These are phyloP conservation scores for Drosophila vallismaia DNA, from an alignment of 2,888 invertebrate species.

Conservation along the genomic window DNA sequence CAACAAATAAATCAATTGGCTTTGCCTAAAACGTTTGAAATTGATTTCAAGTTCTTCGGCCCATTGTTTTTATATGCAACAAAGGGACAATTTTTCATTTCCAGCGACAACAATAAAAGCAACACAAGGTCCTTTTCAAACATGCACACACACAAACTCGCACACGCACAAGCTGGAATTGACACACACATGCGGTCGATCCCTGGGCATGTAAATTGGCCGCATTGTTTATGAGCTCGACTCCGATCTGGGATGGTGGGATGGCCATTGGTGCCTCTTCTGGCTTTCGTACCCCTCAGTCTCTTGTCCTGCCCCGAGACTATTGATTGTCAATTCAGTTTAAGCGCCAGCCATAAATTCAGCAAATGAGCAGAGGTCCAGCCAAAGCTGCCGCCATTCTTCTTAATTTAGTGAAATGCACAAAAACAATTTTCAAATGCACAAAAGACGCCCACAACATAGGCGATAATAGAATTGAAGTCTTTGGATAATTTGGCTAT, in stretches of 20 bases:
- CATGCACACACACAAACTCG: constrained; percentile 31
- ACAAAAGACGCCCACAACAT: constrained; percentile 22
- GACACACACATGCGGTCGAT: constrained; percentile 60
- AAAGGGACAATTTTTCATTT: constrained; percentile 78
- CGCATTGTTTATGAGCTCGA: constrained; percentile 69
- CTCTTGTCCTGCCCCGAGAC: constrained; percentile 48
- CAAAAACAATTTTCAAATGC: constrained; percentile 46
- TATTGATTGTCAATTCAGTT: constrained; percentile 75
- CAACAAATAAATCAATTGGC: constrained; percentile 73
- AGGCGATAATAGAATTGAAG: constrained; percentile 1
- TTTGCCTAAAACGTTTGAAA: constrained; percentile 76
- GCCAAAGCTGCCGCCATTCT: constrained; percentile 39
- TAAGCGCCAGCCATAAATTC: constrained; percentile 71
- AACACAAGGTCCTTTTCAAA: constrained; percentile 29
- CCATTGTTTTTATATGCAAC: constrained; percentile 77
- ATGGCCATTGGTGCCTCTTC: constrained; percentile 46
- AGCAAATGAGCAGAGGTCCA: constrained; percentile 61
- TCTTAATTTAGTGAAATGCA: constrained; percentile 50
- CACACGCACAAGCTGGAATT: constrained; percentile 58
- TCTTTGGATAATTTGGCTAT: background rate
- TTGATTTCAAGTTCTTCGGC: constrained; percentile 75
- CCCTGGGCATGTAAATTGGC: constrained; percentile 74
- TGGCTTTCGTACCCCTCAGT: background rate
- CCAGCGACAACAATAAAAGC: constrained; percentile 53
- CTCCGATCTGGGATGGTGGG: constrained; percentile 31